Base-by-base conservation (phyloP, 2,888 invertebrate species). In the Cerceris rybyensis region DNA sequence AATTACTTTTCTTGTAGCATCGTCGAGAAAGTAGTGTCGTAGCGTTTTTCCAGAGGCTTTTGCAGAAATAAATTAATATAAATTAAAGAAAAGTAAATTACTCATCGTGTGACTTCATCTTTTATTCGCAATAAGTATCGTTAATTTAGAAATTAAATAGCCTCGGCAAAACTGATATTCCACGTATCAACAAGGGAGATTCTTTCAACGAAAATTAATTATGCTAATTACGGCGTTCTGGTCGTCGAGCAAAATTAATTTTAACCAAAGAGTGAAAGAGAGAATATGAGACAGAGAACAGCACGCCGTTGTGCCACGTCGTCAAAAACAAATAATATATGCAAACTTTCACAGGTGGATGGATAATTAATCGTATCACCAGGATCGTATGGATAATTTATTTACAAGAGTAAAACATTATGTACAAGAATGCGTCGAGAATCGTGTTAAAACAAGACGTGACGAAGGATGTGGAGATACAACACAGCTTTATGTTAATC, bases 361-460 rank as follows among this genome's bases (percentile, higher is more conserved):
- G 50, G 50, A 50, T 50, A 50, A 50, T 50, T 7, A 66, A 50
- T 8, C 17, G 6, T 28, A 41, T 55, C 49, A 54, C 61, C 57
- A 59, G 59, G 67, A 66, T 88, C 85, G 78, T 90, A 88, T 89
- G 91, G 91, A 90, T 92, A 90, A 87, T 92, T 92, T 92, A 92
- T 92, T 92, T 92, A 92, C 92, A 92, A 92, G 91, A 91, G 91
- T 92, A 90, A 91, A 92, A 92, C 90, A 90, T 91, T 92, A 91
- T 92, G 87, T 92, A 92, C 92, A 92, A 91, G 90, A 88, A 88
- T 87, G 87, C 86, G 84, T 88, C 84, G 87, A 88, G 85, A 83
- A 82, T 80, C 84, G 80, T 86, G 82, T 86, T 82, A 77, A 85
- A 88, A 82, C 76, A 79, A 82, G 76, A 83, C 68, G 58, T 70